These are phyloP conservation scores for Hydrophis major DNA, from an alignment of 2,797 vertebrate genomes.

Conservation along the genomic window DNA sequence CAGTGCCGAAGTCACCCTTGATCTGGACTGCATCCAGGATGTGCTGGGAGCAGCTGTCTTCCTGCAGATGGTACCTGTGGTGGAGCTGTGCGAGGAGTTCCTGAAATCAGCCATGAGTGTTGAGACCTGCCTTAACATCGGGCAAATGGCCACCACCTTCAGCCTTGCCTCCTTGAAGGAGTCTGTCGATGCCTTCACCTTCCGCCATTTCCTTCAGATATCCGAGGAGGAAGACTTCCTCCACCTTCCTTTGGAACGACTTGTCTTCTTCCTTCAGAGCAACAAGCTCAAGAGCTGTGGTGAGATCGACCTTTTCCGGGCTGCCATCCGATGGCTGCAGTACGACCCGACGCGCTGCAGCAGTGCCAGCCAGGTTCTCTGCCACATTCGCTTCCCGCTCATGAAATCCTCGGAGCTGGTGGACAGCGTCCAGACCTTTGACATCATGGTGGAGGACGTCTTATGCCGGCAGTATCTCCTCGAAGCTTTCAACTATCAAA, in stretches of 20 bases:
- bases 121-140: slow-evolving; percentile 95
- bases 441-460: slow-evolving; percentile 96
- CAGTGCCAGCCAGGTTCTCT: slow-evolving; percentile 83
- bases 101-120: slow-evolving; percentile 97
- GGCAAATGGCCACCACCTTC: slow-evolving; percentile 97
- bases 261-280: slow-evolving; percentile 95
- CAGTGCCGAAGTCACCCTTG: slow-evolving; percentile 91
- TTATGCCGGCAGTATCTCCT: slow-evolving; percentile 90
- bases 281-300: slow-evolving; percentile 92
- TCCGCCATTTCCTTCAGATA: slow-evolving; percentile 94
- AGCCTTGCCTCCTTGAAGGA: slow-evolving; percentile 92
- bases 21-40: slow-evolving; percentile 96
- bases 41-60: slow-evolving; percentile 96
- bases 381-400: slow-evolving; percentile 93
- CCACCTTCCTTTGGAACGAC: slow-evolving; percentile 90
- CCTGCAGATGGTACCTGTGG: slow-evolving; percentile 95
- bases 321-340: slow-evolving; percentile 90
- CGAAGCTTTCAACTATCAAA: slow-evolving; percentile 97
- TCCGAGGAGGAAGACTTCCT: slow-evolving; percentile 94
- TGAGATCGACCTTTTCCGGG: slow-evolving; percentile 91
- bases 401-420: slow-evolving; percentile 95
- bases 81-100: slow-evolving; percentile 97
- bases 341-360: slow-evolving; percentile 79
- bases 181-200: slow-evolving; percentile 93
- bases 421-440: slow-evolving; percentile 91